These are phyloP conservation scores for Cabera pusaria DNA, from an alignment of 2,888 invertebrate genomes.

Conservation along the genomic window DNA sequence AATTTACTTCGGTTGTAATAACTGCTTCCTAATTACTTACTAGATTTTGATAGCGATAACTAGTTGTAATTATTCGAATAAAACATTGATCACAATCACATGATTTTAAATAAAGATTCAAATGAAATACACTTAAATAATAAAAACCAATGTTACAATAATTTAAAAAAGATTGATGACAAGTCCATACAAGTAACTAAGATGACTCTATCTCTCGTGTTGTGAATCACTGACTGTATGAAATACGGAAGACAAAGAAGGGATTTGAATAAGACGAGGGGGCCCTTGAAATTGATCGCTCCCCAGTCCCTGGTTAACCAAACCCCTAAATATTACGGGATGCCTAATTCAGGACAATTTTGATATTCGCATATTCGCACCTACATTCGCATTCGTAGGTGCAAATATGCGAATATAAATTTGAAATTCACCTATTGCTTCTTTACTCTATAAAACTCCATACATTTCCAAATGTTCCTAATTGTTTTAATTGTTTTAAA, in stretches of 20 bases:
- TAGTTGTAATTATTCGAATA: no score
- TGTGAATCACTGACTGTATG: constrained; percentile 71
- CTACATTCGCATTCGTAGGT: background rate
- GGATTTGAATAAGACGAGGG: constrained; percentile 77
- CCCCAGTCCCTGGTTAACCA: constrained; percentile 77
- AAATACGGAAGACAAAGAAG: constrained; percentile 77
- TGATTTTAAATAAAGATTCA: background rate
- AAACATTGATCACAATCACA: no score
- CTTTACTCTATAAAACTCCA: no score
- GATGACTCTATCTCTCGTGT: constrained; percentile 52
- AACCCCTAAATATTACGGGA: constrained; percentile 59
- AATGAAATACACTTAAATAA: background rate
- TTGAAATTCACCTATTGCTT: no score
- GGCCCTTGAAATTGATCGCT: constrained; percentile 80
- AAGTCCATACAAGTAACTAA: constrained; percentile 17
- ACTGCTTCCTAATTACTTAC: constrained; percentile 5
- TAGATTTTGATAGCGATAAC: constrained; percentile 7
- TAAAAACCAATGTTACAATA: constrained; percentile 1
- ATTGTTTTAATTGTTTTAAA: no score
- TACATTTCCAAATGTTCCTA: no score
- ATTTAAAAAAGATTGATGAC: no score
- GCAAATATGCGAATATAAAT: no score
- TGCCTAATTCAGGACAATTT: constrained; percentile 75
- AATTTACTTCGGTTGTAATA: constrained; percentile 1
- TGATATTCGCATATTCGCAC: no score